A percentile compares a stretch with the other conserved stretches of the same genome.
These are phyloP conservation scores for Eupristina koningsbergeri DNA, from an alignment of 1,140 invertebrate genomes.

Conservation along the genomic window DNA sequence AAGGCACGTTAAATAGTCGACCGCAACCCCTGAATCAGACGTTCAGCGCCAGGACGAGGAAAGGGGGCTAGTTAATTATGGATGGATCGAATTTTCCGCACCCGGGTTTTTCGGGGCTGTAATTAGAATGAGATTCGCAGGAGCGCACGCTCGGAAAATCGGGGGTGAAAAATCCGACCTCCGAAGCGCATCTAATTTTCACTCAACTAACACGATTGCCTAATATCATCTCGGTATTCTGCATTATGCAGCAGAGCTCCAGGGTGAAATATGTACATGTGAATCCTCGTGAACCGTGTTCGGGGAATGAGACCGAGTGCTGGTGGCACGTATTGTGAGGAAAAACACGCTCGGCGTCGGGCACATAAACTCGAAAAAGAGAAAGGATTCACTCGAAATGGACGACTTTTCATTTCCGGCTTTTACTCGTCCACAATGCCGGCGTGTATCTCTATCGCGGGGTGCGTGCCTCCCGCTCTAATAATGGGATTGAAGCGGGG, in stretches of 20 bases:
- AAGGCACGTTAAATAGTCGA: neutral
- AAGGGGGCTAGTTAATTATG: neutral
- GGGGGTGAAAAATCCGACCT: neutral
- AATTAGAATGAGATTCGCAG: neutral
- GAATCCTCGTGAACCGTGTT: neutral
- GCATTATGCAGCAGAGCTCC: neutral
- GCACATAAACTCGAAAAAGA: neutral
- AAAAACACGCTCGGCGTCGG: neutral
- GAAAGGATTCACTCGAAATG: neutral
- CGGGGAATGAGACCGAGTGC: neutral
- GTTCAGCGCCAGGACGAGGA: too few species aligned
- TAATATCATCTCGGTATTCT: neutral
- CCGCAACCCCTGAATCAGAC: too few species aligned
- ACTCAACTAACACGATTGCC: neutral
- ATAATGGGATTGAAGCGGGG: neutral
- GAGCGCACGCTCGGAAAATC: too few species aligned
- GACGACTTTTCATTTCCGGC: slow-evolving; percentile 36
- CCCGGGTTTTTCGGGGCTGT: neutral
- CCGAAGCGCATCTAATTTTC: neutral
- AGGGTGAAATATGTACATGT: too few species aligned
- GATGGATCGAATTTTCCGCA: neutral
- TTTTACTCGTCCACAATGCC: neutral
- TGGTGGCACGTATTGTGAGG: neutral
- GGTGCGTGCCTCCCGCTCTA: neutral
- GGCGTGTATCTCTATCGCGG: neutral